phyloP scores from a whole-genome alignment of 2,797 vertebrate genomes.

The Gymnodraco acuticeps region DNA sequence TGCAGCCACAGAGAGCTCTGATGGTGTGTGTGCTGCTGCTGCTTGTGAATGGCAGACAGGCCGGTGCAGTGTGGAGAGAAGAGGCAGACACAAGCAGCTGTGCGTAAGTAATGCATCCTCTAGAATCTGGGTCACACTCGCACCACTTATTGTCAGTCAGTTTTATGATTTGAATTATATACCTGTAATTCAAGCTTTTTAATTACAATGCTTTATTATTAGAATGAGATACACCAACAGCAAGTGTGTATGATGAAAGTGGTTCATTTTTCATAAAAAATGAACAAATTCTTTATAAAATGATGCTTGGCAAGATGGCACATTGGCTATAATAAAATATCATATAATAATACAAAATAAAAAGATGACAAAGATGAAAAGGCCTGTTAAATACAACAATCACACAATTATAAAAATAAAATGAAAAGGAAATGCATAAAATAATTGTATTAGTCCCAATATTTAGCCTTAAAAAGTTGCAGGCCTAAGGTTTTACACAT shows the following conservation, averaged over 20 bases:
- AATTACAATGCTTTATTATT: background rate
- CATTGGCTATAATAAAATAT: background rate
- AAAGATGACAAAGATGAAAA: background rate
- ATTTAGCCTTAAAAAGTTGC: no score
- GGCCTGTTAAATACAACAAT: background rate
- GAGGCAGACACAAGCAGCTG: conserved; percentile 72
- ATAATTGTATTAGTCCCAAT: background rate
- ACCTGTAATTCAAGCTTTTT: conserved; percentile 5
- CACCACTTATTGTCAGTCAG: conserved; percentile 61
- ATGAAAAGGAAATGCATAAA: background rate
- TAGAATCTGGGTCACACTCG: conserved; percentile 81
- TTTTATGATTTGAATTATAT: conserved; percentile 42
- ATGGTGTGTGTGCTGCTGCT: conserved; percentile 40
- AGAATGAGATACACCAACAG: background rate
- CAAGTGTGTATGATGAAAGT: conserved; percentile 8
- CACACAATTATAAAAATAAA: background rate
- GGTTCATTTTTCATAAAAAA: background rate
- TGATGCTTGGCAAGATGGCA: background rate
- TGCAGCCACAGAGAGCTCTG: conserved; percentile 43
- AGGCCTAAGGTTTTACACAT: background rate
- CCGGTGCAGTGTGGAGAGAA: conserved; percentile 52
- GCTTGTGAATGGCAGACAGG: conserved; percentile 60
- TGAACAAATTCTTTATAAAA: background rate
- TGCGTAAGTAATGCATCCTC: conserved; percentile 77
- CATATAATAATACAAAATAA: no score